These are phyloP conservation scores for Manacus vitellinus DNA, from an alignment of 2,113 vertebrate genomes.

Conservation along the genomic window DNA sequence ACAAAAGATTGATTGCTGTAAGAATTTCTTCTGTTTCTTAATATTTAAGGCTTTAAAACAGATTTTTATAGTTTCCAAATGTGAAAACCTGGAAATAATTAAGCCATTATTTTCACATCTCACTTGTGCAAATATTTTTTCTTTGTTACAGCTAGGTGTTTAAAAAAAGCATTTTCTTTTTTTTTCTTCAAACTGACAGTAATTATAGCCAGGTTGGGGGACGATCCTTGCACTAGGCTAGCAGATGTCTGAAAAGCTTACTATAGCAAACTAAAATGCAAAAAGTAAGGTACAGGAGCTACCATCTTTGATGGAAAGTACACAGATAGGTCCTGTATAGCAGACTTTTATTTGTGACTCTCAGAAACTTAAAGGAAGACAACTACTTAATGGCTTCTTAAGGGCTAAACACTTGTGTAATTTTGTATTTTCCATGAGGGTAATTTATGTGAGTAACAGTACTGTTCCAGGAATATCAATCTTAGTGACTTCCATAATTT, in stretches of 20 bases:
- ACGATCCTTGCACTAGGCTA: background rate
- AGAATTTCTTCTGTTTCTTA: background rate
- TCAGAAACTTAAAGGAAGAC: background rate
- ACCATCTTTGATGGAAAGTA: background rate
- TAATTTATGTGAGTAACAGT: background rate
- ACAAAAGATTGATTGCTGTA: background rate
- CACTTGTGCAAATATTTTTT: background rate
- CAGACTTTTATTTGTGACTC: background rate
- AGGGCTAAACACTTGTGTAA: background rate
- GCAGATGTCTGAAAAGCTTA: background rate
- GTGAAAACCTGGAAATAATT: background rate
- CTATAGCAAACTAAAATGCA: background rate
- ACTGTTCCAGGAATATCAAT: background rate
- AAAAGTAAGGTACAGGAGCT: background rate
- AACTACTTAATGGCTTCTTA: background rate
- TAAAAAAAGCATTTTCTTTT: background rate
- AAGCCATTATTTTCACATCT: background rate
- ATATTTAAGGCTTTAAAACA: background rate
- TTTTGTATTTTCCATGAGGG: background rate
- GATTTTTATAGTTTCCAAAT: background rate
- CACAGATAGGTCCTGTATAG: background rate
- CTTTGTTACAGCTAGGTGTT: background rate
- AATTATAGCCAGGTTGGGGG: background rate
- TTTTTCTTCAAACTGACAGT: background rate
- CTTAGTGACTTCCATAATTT: background rate